These are phyloP conservation scores for Lytechinus variegatus DNA, from an alignment of 35 echinoderm and acorn worm species.

Conservation along the genomic window DNA sequence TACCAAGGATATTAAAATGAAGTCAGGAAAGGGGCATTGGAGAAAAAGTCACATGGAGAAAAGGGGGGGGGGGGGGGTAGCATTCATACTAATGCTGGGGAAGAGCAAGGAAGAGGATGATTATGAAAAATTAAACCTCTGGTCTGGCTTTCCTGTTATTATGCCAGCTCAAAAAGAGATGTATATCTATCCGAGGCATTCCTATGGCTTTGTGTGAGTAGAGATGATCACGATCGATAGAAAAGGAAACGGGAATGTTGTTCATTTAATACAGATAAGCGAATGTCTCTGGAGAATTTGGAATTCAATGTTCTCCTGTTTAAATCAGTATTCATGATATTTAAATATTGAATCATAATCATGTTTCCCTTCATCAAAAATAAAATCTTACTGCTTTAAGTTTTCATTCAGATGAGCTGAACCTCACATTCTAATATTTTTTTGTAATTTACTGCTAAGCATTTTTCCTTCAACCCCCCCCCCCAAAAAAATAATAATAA, in stretches of 20 bases:
- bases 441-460: too few relatives aligned
- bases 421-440: too few relatives aligned
- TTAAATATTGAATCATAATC: neutral
- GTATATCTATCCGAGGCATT: slow-evolving; percentile 6
- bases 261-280: neutral
- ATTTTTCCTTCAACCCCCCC: too few relatives aligned
- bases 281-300: neutral
- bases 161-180: neutral
- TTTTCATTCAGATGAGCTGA: neutral
- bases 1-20: neutral
- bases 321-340: neutral
- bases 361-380: neutral
- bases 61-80: neutral
- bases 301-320: neutral
- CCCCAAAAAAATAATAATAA: too few relatives aligned
- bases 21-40: neutral
- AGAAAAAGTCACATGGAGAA: neutral
- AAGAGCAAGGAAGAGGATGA: slow-evolving; percentile 35
- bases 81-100: neutral
- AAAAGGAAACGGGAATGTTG: neutral
- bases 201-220: neutral
- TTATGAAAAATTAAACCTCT: slow-evolving; percentile 57
- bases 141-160: slow-evolving; percentile 51
- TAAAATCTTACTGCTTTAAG: neutral
- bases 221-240: neutral